Base-by-base conservation (phyloP, 2,797 vertebrate genomes). In the Sebastes hopkinsi region DNA sequence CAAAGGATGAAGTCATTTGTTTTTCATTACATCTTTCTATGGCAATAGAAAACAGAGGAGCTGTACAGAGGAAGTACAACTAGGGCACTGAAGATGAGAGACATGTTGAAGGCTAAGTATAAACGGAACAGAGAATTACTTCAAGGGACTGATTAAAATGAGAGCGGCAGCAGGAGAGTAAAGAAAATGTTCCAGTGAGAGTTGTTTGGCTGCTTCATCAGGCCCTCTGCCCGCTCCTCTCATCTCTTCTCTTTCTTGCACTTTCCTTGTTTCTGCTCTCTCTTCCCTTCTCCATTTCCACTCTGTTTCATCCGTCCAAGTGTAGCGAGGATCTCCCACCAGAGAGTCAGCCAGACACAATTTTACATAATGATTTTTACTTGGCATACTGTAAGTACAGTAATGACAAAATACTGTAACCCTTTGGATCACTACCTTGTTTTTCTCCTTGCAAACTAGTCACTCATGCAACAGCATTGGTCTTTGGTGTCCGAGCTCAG, bases 111-210 rank as follows among this genome's bases (percentile, higher is more conserved):
- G 22, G 75, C 27, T 36, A 20, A 75, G 52, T 69, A 52, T 42
- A 64, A 78, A 67, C 42, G 55, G 38, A 36, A 61, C 32, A 54
- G n/a, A 80, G 22, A 36, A 66, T 67, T 20, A 67, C 60, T 79
- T 86, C 30, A 61, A 80, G 79, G 70, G 82, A 80, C 38, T 81
- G 74, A 89, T 89, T 86, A 86, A 85, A 82, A 79, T 62, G 55
- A 85, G 60, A 79, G 12, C 54, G 56, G 69, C 42, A 84, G 70
- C 20, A 76, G 76, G 66, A 75, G 75, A 80, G 67, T 60, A 62
- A 29, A 76, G 77, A 67, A 81, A 81, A 80, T 55, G 67, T 85
- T 73, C 79, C 80, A 75, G 68, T 64, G 84, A 85, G 72, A 84
- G n/a, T 74, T 70, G 64, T 91, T 82, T 66, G 22, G 60, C 72